Evolutionary conservation across 2,113 vertebrate species (phyloP).

Genomic region (Coturnix japonica): DNA sequence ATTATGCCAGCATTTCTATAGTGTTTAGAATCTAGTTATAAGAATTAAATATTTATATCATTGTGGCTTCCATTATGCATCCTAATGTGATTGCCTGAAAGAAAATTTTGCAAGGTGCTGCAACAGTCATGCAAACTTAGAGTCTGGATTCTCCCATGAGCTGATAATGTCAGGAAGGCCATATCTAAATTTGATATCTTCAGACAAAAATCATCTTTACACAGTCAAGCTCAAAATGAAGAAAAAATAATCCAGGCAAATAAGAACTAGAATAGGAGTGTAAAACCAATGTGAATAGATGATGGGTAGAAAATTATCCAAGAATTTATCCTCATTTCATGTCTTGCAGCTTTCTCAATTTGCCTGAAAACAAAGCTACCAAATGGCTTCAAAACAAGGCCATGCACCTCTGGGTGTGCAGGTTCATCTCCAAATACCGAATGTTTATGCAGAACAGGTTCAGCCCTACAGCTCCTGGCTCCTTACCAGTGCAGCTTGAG

Average conservation of each 20-base stretch:
- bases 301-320: not conserved
- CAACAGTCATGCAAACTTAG: not conserved
- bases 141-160: not conserved
- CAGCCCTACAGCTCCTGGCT: not conserved
- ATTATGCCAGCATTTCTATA: constrained; percentile 63
- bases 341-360: not conserved
- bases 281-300: not conserved
- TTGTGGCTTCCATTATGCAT: constrained; percentile 60
- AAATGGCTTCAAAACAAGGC: not conserved
- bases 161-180: not conserved
- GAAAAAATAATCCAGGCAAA: not conserved
- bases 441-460: not conserved
- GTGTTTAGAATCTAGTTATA: constrained; percentile 68
- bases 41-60: constrained; percentile 72
- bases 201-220: not conserved
- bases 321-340: not conserved
- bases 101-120: constrained; percentile 35
- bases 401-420: not conserved
- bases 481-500: not conserved
- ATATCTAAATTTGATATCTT: not conserved
- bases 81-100: constrained; percentile 32
- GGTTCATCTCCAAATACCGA: accelerated
- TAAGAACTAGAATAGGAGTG: not conserved
- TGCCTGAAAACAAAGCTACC: not conserved
- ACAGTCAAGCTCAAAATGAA: not conserved